phyloP scores from a whole-genome alignment of 2,888 invertebrate genomes.

The Melipona bicolor region DNA sequence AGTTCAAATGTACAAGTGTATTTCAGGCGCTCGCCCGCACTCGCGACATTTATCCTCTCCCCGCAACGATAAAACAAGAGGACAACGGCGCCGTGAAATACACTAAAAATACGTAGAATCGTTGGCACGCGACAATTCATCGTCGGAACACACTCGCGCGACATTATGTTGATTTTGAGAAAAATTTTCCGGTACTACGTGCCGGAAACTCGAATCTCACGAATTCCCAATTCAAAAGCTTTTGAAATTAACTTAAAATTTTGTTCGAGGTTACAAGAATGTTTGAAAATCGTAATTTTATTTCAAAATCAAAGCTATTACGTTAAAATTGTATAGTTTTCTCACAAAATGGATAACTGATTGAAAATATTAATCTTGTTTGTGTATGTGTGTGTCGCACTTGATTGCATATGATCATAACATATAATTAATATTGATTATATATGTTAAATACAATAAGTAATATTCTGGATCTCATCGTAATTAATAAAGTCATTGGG shows the following conservation, averaged over 20 bases:
- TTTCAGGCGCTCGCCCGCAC: conserved; percentile 70
- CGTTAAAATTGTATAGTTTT: background rate
- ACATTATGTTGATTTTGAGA: conserved; percentile 13
- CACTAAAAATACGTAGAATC: conserved; percentile 68
- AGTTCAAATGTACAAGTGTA: conserved; percentile 64
- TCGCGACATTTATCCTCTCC: conserved; percentile 31
- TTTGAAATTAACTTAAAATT: background rate
- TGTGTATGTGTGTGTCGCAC: no score
- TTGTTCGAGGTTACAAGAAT: background rate
- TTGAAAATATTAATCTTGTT: background rate
- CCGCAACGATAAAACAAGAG: conserved; percentile 35
- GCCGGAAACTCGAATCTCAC: no score
- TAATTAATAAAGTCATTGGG: background rate
- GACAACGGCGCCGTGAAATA: conserved; percentile 48
- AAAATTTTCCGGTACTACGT: conserved; percentile 39
- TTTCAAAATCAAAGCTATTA: background rate
- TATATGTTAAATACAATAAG: background rate
- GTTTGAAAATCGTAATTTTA: background rate
- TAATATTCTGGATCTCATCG: background rate
- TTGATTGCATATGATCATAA: background rate
- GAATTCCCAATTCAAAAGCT: background rate
- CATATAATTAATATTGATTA: background rate
- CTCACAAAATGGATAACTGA: background rate
- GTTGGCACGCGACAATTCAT: conserved; percentile 54
- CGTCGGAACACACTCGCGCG: conserved; percentile 3